Evolutionary conservation across 53 echinoderm and acorn worm species (phyloP).

Genomic region (Paracentrotus lividus): DNA sequence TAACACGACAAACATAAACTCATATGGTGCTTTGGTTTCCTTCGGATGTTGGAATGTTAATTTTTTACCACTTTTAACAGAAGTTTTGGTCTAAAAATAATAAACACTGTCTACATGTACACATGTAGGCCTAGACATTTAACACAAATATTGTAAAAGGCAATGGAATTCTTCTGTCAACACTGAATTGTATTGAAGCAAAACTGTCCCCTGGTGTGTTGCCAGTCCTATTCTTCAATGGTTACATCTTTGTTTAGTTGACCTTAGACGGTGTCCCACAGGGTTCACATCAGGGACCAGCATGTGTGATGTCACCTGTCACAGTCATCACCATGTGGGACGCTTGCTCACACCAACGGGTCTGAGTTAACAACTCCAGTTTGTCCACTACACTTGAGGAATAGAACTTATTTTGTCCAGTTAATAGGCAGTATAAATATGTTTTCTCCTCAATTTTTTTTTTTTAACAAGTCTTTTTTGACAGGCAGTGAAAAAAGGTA

Average conservation of each 20-base stretch:
- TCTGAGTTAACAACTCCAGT: neutral
- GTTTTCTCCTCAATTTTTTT: too few species aligned
- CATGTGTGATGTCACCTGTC: slow-evolving; percentile 55
- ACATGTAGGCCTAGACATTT: neutral
- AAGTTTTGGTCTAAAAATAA: neutral
- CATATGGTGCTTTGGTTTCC: too few species aligned
- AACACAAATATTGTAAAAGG: neutral
- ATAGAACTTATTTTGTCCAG: neutral
- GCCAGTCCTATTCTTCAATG: neutral
- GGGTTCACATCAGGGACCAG: neutral
- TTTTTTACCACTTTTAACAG: neutral
- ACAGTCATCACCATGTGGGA: slow-evolving; percentile 52
- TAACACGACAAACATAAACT: too few species aligned
- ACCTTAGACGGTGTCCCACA: slow-evolving; percentile 12
- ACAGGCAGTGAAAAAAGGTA: too few species aligned
- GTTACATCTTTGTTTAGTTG: slow-evolving; percentile 22
- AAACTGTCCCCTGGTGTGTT: slow-evolving; percentile 22
- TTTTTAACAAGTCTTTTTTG: too few species aligned
- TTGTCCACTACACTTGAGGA: too few species aligned
- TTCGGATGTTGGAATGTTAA: too few species aligned
- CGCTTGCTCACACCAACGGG: neutral
- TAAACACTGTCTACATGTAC: neutral
- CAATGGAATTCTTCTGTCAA: slow-evolving; percentile 29
- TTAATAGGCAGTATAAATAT: too few species aligned
- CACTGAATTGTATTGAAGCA: neutral